Percentiles rank a stretch among this genome's conserved stretches.
Conservation (phyloP, 1,140 invertebrate genomes). For the Brachionus manjavacas region DNA sequence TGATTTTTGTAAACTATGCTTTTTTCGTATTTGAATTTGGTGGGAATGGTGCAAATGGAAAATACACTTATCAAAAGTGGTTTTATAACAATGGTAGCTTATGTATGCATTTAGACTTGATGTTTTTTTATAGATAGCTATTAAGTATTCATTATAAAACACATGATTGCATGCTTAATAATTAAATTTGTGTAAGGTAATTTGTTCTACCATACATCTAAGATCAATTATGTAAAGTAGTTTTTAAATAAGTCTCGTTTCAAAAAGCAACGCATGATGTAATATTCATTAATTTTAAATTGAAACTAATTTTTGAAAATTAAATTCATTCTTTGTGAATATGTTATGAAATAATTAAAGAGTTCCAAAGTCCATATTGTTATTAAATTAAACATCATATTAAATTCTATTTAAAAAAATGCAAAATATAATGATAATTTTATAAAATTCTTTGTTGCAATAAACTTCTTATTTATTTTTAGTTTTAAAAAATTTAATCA, state of each 20-base stretch:
- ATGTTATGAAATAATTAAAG: too few species aligned
- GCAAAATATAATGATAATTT: too few species aligned
- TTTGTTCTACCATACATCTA: not conserved
- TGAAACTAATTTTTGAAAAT: too few species aligned
- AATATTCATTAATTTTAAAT: too few species aligned
- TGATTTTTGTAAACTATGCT: not conserved
- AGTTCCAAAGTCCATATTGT: too few species aligned
- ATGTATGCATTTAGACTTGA: not conserved
- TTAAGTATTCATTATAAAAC: not conserved
- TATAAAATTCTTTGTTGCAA: too few species aligned
- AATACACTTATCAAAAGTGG: not conserved
- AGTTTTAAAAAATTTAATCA: too few species aligned
- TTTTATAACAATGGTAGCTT: not conserved
- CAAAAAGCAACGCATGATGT: too few species aligned
- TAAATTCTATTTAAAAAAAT: too few species aligned
- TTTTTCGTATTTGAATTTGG: not conserved
- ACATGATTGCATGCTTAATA: not conserved
- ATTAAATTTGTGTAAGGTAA: not conserved
- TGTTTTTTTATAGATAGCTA: not conserved
- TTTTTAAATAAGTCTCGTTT: not conserved
- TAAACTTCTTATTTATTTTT: too few species aligned
- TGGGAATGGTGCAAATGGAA: not conserved
- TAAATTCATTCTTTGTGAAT: too few species aligned
- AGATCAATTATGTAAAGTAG: not conserved
- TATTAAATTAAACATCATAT: too few species aligned